Evolutionary conservation across 2,888 invertebrate genomes (phyloP).

Genomic region (Trachelus iudaicus): DNA sequence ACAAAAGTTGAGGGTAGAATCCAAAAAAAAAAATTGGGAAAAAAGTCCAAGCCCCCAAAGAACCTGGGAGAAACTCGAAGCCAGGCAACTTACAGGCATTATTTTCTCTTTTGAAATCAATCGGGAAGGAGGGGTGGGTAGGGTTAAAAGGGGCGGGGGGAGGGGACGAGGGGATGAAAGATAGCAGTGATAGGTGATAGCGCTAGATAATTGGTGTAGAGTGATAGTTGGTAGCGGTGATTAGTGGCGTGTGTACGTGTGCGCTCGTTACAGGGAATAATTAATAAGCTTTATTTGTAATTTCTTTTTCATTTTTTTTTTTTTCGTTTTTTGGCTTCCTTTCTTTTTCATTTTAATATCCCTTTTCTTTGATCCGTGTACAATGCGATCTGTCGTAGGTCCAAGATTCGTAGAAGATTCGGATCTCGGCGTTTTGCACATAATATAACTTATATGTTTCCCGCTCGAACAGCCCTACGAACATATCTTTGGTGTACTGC

Average conservation of each 20-base stretch:
- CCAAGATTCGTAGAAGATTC: conserved; percentile 32
- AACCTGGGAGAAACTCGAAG: conserved; percentile 19
- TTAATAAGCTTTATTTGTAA: conserved; percentile 8
- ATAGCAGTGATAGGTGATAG: background rate
- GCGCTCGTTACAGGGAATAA: conserved; percentile 12
- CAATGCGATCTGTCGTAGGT: conserved; percentile 46
- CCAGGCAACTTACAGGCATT: conserved; percentile 37
- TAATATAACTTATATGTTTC: conserved; percentile 32
- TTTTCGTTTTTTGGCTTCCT: conserved; percentile 18
- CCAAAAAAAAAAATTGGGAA: background rate
- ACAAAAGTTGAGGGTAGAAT: background rate
- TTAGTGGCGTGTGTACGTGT: conserved; percentile 4
- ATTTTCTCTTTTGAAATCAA: conserved; percentile 21
- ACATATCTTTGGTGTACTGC: conserved; percentile 59
- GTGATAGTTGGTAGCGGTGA: background rate
- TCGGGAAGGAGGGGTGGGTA: background rate
- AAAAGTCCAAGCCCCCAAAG: background rate
- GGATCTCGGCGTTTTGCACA: conserved; percentile 34
- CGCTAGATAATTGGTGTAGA: background rate
- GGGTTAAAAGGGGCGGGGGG: background rate
- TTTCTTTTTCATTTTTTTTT: conserved; percentile 13
- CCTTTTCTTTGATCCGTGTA: conserved; percentile 31
- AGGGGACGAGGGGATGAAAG: background rate
- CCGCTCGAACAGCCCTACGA: conserved; percentile 48
- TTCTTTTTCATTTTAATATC: conserved; percentile 22